phyloP scores from a whole-genome alignment of 1,140 invertebrate species.

The Neodiprion virginianus region DNA sequence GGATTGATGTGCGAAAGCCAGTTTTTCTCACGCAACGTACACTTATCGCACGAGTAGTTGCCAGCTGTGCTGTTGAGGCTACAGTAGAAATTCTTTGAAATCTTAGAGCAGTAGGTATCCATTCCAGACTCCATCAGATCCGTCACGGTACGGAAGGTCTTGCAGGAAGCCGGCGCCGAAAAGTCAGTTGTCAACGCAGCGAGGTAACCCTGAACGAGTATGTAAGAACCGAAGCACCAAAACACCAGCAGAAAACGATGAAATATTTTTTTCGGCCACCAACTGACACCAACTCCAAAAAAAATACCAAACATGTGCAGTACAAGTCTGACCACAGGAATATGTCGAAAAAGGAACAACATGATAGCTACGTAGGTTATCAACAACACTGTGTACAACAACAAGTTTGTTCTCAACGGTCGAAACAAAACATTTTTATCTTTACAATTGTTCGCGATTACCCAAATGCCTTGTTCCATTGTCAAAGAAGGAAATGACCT shows the following conservation, averaged over 20 bases:
- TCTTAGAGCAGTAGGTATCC: slow-evolving; percentile 28
- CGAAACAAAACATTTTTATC: slow-evolving; percentile 25
- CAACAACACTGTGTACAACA: slow-evolving; percentile 19
- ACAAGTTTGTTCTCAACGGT: slow-evolving; percentile 32
- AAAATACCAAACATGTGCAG: slow-evolving; percentile 31
- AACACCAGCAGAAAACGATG: slow-evolving; percentile 20
- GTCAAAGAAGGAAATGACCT: slow-evolving; percentile 32
- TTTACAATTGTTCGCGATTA: slow-evolving; percentile 24
- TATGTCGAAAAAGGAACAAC: slow-evolving; percentile 15
- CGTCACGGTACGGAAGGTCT: slow-evolving; percentile 27
- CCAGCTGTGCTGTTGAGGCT: background rate
- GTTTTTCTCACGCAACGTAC: background rate
- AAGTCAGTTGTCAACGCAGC: slow-evolving; percentile 33
- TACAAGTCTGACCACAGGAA: slow-evolving; percentile 26
- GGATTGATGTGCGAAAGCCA: background rate
- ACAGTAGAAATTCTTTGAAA: slow-evolving; percentile 2
- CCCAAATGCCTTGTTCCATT: slow-evolving; percentile 23
- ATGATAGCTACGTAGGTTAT: slow-evolving; percentile 21
- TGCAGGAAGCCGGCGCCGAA: slow-evolving; percentile 20
- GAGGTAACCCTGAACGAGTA: slow-evolving; percentile 33
- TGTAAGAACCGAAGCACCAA: slow-evolving; percentile 35
- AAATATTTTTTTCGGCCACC: slow-evolving; percentile 29
- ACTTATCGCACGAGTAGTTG: background rate
- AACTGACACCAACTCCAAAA: slow-evolving; percentile 29
- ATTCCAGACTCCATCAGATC: slow-evolving; percentile 30